Percentiles rank a stretch among this genome's conserved stretches.
Evolutionary conservation across 2,797 vertebrate species (phyloP).

Genomic region (Ispidina lecontei): DNA sequence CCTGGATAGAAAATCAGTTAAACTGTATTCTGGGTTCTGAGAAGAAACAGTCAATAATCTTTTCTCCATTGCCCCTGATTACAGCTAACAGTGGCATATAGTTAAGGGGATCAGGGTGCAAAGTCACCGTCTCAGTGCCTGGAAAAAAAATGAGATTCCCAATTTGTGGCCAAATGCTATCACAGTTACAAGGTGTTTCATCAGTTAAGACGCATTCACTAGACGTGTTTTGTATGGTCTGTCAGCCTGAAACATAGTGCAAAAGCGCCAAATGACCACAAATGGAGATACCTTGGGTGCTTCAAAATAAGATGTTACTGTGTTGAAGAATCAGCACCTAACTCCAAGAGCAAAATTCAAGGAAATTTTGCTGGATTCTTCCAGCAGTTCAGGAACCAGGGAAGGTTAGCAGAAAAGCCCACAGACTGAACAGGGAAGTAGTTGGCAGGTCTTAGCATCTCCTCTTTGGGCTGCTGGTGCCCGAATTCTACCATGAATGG

Average conservation of each 20-base stretch:
- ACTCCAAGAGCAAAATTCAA: neutral
- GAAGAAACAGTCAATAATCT: neutral
- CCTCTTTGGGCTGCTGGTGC: neutral
- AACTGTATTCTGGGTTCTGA: neutral
- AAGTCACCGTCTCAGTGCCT: neutral
- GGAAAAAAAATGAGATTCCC: neutral
- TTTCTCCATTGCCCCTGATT: neutral
- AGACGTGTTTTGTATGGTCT: neutral
- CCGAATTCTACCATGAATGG: rapidly evolving
- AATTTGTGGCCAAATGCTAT: neutral
- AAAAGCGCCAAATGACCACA: neutral
- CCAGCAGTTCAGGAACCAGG: neutral
- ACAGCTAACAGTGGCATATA: neutral
- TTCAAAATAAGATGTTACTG: slow-evolving; percentile 40
- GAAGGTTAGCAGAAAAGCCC: neutral
- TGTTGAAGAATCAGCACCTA: slow-evolving; percentile 35
- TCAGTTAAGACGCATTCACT: neutral
- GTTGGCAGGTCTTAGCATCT: neutral
- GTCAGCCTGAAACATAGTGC: slow-evolving; percentile 2
- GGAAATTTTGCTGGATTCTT: slow-evolving; percentile 46
- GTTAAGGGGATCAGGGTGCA: neutral
- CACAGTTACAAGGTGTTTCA: neutral
- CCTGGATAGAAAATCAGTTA: slow-evolving; percentile 10
- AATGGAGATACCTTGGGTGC: slow-evolving; percentile 32
- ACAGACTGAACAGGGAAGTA: neutral